Base-by-base conservation (phyloP, 2,888 invertebrate genomes). In the Amorpha juglandis region DNA sequence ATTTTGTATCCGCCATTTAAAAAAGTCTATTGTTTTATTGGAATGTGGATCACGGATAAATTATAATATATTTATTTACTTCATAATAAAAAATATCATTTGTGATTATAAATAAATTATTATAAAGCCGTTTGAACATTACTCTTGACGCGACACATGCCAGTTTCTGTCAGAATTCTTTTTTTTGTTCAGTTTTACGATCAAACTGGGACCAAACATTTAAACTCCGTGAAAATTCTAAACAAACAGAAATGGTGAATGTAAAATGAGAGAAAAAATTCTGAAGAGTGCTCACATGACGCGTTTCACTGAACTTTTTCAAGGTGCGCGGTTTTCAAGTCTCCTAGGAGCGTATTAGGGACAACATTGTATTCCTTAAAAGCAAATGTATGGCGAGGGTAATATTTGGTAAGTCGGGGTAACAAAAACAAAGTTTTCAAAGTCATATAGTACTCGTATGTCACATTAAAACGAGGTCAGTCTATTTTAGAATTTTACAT, bases 101-200 rank as follows among this genome's bases (percentile, higher is more conserved):
- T n/a, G n/a, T n/a, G n/a, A n/a, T n/a, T n/a, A n/a, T n/a, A n/a
- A n/a, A n/a, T n/a, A 48, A 48, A 48, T 48, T 38, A 9, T 9
- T 48, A 48, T 48, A n/a, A 16, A 48, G 6, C 16, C 48, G 16
- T 48, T 16, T 16, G 14, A 16, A 48, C 48, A 16, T 14, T 48
- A 48, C 48, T 48, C 16, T 16, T 48, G 48, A 16, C 16, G 1
- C 6, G n/a, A 16, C 3, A 16, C 48, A 16, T 6, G n/a, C n/a
- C 48, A 16, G 16, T 16, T 48, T 16, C n/a, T 16, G 48, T 16
- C 48, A 48, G 16, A 48, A n/a, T 48, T 48, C 16, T 48, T 48
- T 48, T n/a, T n/a, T n/a, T n/a, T n/a, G n/a, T n/a, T n/a, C n/a
- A n/a, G 48, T 48, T 48, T 48, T 48, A 48, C 16, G 48, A 48